Base-by-base conservation (phyloP, 2,888 invertebrate species). In the Tiphia femorata region DNA sequence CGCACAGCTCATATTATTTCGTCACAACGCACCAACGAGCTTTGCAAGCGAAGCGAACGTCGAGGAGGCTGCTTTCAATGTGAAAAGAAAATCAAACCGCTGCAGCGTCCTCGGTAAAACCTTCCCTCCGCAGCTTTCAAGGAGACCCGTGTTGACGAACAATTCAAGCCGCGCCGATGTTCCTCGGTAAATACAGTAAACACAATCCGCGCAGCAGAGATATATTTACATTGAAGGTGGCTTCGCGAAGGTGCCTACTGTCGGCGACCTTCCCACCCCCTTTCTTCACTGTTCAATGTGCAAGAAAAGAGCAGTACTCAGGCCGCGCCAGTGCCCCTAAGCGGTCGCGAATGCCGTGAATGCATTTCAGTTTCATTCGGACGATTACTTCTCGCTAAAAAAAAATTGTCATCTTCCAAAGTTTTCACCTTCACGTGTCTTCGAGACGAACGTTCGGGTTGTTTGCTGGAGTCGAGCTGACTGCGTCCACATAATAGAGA, bases 301-400 rank as follows among this genome's bases (percentile, higher is more conserved):
- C 21, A 41, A 14, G 49, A 49, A 60, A 21, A 64, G 43, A 46
- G 52, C 30, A 43, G 58, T 12, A 43, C 20, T 20, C 46, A 21
- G 48, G 27, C 48, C 49, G 29, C n/a, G n/a, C n/a, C n/a, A n/a
- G n/a, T n/a, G 42, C 54, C 57, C 21, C 62, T 66, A 66, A 70
- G 68, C 68, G 64, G 64, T 64, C 68, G 49, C 62, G 60, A 70
- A 67, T 57, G 49, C 38, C 46, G 21, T 64, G 66, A 70, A 70
- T 70, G 64, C 66, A 66, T 70, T 66, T 70, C 70, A 68, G 70
- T 68, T 52, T 67, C 70, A 58, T 70, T 68, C 61, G 49, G 29
- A 58, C 60, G 59, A 68, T 64, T 70, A 58, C 58, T 70, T 53
- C 51, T 58, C 25, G 62, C 46, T 63, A 25, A 66, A 61, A 68